Evolutionary conservation across 1,140 invertebrate genomes (phyloP).

Genomic region (Hypothenemus hampei): DNA sequence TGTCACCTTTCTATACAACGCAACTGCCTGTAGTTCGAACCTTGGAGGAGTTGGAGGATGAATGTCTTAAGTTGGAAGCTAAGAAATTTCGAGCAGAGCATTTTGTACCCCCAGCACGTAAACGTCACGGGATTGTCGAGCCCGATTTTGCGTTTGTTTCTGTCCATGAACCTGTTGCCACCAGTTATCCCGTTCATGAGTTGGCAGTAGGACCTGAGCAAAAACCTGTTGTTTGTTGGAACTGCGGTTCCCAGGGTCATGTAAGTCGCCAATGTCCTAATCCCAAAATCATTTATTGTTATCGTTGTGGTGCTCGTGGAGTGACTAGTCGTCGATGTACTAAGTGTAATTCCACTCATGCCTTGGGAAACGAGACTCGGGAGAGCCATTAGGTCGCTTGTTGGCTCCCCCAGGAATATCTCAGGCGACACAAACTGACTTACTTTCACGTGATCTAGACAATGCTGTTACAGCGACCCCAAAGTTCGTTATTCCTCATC

Average conservation of each 20-base stretch:
- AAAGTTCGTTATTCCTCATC: constrained; percentile 3
- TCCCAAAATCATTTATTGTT: constrained; percentile 7
- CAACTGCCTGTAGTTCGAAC: not conserved
- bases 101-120: constrained; percentile 6
- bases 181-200: not conserved
- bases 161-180: not conserved
- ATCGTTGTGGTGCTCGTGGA: constrained; percentile 3
- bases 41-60: constrained; percentile 2
- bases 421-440: not conserved
- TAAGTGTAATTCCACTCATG: not conserved
- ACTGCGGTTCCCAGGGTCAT: constrained; percentile 6
- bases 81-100: constrained; percentile 5
- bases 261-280: not conserved
- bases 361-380: constrained; percentile 11
- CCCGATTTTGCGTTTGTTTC: constrained; percentile 5
- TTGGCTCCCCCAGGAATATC: not conserved
- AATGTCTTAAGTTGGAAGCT: constrained; percentile 3
- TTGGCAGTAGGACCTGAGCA: no score
- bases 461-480: not conserved
- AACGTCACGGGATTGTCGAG: not conserved
- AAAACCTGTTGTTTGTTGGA: constrained; percentile 3
- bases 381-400: not conserved
- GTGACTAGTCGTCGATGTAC: constrained; percentile 11
- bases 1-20: constrained; percentile 2
- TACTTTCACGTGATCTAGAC: not conserved